phyloP scores from a whole-genome alignment of 1,140 invertebrate genomes.

The Aphelinus certus region DNA sequence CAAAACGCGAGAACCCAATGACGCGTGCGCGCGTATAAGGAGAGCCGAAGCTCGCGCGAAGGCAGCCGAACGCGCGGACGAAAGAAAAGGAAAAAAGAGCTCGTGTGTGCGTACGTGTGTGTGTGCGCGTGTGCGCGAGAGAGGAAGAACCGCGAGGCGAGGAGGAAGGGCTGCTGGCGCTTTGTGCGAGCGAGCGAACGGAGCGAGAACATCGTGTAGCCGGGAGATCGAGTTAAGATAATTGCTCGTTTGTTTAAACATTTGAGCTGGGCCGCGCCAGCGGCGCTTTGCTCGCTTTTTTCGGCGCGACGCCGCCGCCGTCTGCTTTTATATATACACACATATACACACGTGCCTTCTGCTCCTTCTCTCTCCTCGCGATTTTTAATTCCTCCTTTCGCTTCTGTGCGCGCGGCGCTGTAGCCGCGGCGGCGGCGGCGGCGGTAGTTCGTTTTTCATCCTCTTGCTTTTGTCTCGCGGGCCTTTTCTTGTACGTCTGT shows the following conservation, averaged over 20 bases:
- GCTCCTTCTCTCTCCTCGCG: constrained; percentile 23
- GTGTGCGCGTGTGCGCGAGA: constrained; percentile 17
- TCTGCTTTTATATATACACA: constrained; percentile 14
- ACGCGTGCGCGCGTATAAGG: neutral
- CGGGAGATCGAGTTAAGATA: constrained; percentile 63
- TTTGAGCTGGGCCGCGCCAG: constrained; percentile 52
- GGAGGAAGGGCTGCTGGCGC: constrained; percentile 1
- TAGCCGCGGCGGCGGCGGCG: neutral
- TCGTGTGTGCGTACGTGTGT: constrained; percentile 7
- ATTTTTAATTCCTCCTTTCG: constrained; percentile 9
- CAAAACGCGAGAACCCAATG: too few species aligned
- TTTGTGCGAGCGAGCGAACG: constrained; percentile 23
- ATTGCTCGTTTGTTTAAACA: constrained; percentile 66
- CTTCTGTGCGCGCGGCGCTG: neutral
- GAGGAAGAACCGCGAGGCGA: constrained; percentile 14
- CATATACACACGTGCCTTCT: constrained; percentile 32
- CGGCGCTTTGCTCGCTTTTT: constrained; percentile 29
- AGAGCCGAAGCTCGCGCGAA: constrained; percentile 31
- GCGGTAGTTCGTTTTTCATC: neutral
- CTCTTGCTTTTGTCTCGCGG: constrained; percentile 24
- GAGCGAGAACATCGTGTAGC: constrained; percentile 54
- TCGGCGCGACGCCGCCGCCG: constrained; percentile 11
- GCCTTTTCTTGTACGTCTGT: constrained; percentile 43
- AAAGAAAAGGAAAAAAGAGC: neutral
- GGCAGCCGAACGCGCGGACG: neutral